These are phyloP conservation scores for Pegoplata infirma DNA, from an alignment of 2,888 invertebrate genomes.

Conservation along the genomic window DNA sequence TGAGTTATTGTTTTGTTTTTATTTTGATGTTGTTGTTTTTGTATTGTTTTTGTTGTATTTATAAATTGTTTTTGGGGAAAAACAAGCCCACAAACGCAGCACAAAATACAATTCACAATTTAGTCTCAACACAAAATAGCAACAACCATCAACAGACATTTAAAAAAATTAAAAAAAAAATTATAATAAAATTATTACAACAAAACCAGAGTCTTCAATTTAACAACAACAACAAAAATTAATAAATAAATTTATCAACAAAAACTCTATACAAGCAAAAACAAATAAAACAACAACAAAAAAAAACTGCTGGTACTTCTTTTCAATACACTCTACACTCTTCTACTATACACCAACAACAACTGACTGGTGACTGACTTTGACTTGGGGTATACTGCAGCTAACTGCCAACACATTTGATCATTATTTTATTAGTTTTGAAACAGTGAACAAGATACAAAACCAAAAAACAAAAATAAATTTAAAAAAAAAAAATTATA, in stretches of 20 bases:
- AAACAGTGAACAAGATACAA: constrained; percentile 58
- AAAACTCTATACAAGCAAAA: constrained; percentile 26
- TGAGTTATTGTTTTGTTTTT: constrained; percentile 5
- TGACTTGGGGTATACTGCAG: constrained; percentile 56
- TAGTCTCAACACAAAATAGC: constrained; percentile 31
- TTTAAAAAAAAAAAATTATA: constrained; percentile 22
- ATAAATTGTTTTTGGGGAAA: constrained; percentile 21
- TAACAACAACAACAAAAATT: neutral
- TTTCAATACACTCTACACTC: neutral
- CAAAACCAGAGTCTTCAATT: constrained; percentile 20
- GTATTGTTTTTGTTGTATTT: too few species aligned
- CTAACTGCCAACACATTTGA: constrained; percentile 53
- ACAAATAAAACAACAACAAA: neutral
- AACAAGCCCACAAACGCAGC: constrained; percentile 49
- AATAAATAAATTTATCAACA: constrained; percentile 22
- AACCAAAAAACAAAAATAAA: constrained; percentile 12
- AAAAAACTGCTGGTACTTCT: constrained; percentile 18
- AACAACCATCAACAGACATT: constrained; percentile 29
- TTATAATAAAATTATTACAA: too few species aligned
- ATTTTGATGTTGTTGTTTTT: constrained; percentile 15
- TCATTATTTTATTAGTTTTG: constrained; percentile 60
- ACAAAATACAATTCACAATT: constrained; percentile 23
- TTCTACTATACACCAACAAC: neutral
- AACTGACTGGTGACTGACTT: neutral
- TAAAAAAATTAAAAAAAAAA: too few species aligned